Conservation (phyloP, 2,888 invertebrate genomes). For the Agriopis marginaria region DNA sequence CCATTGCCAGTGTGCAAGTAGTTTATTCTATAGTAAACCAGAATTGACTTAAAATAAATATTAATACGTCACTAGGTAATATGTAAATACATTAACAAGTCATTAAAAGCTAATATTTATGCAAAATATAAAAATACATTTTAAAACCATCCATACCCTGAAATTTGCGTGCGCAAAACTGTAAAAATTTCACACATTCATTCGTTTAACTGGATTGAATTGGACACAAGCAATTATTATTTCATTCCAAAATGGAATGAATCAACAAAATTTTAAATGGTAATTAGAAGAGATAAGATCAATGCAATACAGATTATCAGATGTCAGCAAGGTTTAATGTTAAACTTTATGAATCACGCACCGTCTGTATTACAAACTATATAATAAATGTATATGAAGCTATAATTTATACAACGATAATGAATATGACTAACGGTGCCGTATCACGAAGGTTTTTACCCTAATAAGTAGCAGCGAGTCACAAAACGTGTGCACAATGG, state of each 20-base stretch:
- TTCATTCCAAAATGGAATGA: constrained; percentile 40
- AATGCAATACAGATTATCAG: constrained; percentile 59
- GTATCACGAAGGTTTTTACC: constrained; percentile 78
- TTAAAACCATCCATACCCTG: not conserved
- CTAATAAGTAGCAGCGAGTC: constrained; percentile 70
- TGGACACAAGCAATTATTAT: constrained; percentile 44
- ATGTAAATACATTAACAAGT: no score
- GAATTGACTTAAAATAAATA: no score
- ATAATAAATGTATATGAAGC: constrained; percentile 75
- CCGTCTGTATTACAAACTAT: constrained; percentile 60
- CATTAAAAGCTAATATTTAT: no score
- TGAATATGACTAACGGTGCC: constrained; percentile 78
- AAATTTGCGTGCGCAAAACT: constrained; percentile 8
- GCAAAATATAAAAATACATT: not conserved
- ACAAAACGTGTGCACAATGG: constrained; percentile 69
- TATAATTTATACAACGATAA: constrained; percentile 81
- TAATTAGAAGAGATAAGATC: constrained; percentile 54
- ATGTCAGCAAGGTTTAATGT: constrained; percentile 58
- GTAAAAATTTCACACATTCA: constrained; percentile 21
- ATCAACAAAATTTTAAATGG: constrained; percentile 41
- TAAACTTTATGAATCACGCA: constrained; percentile 72
- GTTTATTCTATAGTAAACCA: no score
- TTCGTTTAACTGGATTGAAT: constrained; percentile 25
- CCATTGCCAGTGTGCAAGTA: no score
- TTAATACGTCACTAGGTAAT: no score